Conservation (phyloP, 2,797 vertebrate genomes). For the Acrocephalus scirpaceus region DNA sequence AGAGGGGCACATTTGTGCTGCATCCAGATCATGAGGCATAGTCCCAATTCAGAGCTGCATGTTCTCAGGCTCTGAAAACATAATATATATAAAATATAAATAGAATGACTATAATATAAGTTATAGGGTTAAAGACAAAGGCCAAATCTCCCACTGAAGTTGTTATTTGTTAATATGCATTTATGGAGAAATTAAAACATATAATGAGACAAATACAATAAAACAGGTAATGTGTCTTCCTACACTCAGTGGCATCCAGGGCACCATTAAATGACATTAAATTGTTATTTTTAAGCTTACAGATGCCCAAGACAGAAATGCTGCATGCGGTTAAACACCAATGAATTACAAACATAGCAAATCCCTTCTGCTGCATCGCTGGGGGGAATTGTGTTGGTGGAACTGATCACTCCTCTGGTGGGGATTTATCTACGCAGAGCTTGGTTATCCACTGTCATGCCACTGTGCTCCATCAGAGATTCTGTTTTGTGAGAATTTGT, state of each 20-base stretch:
- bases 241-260: background rate
- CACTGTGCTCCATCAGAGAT: background rate
- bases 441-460: background rate
- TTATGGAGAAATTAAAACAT: background rate
- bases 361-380: background rate
- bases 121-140: background rate
- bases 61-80: background rate
- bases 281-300: background rate
- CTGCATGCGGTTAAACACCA: background rate
- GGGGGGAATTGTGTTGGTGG: background rate
- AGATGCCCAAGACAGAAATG: background rate
- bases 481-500: background rate
- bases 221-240: background rate
- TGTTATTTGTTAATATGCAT: background rate
- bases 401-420: background rate
- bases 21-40: background rate
- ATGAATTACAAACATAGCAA: background rate
- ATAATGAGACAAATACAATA: background rate
- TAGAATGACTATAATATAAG: fast-evolving
- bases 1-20: background rate
- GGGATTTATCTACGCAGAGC: background rate
- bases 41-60: background rate
- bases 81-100: background rate
- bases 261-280: background rate
- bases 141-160: background rate